Percentiles rank a stretch among this genome's conserved stretches.
These are phyloP conservation scores for Trichechus manatus DNA, from an alignment of 2,113 vertebrate species.

Conservation along the genomic window DNA sequence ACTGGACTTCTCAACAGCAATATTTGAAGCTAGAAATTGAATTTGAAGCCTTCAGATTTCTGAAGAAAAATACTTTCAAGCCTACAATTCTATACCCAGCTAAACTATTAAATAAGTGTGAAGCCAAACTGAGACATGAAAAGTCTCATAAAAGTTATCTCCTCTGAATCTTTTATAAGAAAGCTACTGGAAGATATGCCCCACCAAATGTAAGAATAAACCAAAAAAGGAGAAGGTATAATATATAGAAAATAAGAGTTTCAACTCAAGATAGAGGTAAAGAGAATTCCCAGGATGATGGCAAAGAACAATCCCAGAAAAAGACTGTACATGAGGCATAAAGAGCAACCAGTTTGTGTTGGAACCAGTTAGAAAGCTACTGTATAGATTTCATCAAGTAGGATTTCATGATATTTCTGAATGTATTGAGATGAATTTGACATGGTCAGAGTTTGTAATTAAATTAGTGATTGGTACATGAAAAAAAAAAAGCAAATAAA, in stretches of 20 bases:
- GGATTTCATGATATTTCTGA: not conserved
- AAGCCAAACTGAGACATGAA: constrained; percentile 30
- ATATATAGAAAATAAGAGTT: not conserved
- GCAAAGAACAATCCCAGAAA: not conserved
- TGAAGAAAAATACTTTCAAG: constrained; percentile 42
- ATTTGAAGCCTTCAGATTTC: constrained; percentile 32
- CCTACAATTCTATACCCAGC: not conserved
- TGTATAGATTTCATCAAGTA: not conserved
- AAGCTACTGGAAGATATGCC: not conserved
- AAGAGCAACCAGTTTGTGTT: not conserved
- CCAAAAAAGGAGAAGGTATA: not conserved
- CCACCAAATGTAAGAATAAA: not conserved
- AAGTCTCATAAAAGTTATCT: not conserved
- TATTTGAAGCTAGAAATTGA: not conserved
- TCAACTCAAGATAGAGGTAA: not conserved
- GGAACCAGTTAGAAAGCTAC: constrained; percentile 21
- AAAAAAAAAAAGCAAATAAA: not conserved
- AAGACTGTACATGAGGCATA: not conserved
- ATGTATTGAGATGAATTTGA: not conserved
- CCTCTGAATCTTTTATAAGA: not conserved
- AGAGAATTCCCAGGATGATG: not conserved
- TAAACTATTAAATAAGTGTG: not conserved
- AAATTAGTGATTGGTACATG: not conserved
- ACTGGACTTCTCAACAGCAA: not conserved
- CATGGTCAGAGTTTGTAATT: constrained; percentile 1